Conservation (phyloP, 2,888 invertebrate species). For the Athalia rosae region DNA sequence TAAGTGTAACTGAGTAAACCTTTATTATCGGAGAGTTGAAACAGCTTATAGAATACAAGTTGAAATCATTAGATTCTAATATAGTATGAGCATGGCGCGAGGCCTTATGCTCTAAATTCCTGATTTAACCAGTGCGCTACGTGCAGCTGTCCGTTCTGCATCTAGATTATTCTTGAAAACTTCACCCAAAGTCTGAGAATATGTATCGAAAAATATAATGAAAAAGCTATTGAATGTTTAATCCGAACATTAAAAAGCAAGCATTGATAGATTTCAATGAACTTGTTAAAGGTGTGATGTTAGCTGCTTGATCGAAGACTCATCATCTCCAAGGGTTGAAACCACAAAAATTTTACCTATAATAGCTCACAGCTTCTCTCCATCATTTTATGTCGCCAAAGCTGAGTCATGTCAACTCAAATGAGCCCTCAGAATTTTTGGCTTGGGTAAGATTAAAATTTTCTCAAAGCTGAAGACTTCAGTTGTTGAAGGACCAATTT, state of each 20-base stretch:
- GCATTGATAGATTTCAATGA: too few relatives aligned
- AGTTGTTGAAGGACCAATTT: too few relatives aligned
- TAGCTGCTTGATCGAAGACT: neutral
- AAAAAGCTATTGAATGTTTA: neutral
- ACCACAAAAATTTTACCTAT: neutral
- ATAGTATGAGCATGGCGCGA: neutral
- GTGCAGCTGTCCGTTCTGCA: neutral
- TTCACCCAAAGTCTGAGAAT: too few relatives aligned
- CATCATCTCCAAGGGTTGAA: neutral
- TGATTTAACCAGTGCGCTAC: neutral
- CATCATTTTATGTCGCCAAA: neutral
- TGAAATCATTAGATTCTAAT: slow-evolving; percentile 14
- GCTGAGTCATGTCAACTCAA: neutral
- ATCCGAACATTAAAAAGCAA: neutral
- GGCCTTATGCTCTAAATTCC: neutral
- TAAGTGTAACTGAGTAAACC: neutral
- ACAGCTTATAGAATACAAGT: slow-evolving; percentile 22
- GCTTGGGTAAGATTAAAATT: neutral
- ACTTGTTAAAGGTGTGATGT: too few relatives aligned
- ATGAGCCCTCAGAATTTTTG: neutral
- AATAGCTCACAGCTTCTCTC: neutral
- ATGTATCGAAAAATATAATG: too few relatives aligned
- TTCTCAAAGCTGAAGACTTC: neutral
- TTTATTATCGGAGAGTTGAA: neutral
- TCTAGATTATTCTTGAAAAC: neutral